A percentile compares a stretch with the other conserved stretches of the same genome.
Evolutionary conservation across 2,113 vertebrate species (phyloP).

Genomic region (Hypanus sabinus): DNA sequence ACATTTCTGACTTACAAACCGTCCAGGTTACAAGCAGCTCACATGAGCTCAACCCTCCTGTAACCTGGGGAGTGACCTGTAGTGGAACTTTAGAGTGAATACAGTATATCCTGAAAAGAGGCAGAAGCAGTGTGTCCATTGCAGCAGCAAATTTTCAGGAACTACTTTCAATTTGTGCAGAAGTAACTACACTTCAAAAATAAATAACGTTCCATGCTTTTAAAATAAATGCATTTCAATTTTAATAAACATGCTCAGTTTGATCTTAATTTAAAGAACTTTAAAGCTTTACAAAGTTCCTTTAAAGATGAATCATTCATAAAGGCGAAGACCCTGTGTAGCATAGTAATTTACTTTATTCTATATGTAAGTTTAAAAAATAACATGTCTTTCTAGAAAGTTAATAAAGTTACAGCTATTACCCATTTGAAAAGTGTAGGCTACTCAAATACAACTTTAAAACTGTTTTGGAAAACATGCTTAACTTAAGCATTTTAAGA

Average conservation of each 20-base stretch:
- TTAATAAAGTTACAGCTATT: not conserved
- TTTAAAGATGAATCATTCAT: not conserved
- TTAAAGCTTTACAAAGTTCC: not conserved
- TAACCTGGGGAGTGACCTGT: too few species aligned
- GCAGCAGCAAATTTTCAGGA: not conserved
- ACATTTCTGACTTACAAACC: too few species aligned
- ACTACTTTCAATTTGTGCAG: not conserved
- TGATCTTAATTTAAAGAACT: not conserved
- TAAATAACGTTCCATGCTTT: constrained; percentile 29
- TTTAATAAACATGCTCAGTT: not conserved
- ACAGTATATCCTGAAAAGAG: not conserved
- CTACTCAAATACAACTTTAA: not conserved
- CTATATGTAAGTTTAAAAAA: not conserved
- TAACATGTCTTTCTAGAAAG: not conserved
- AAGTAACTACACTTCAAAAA: too few species aligned
- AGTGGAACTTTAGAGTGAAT: not conserved
- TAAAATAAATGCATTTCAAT: not conserved
- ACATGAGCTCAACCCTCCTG: too few species aligned
- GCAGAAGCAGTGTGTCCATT: not conserved
- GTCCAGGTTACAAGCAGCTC: too few species aligned
- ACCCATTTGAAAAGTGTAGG: not conserved
- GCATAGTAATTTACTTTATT: not conserved
- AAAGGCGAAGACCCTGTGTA: not conserved
- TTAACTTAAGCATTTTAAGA: not conserved
- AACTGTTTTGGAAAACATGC: not conserved